These are phyloP conservation scores for Callocephalon fimbriatum DNA, from an alignment of 2,113 vertebrate genomes.

Conservation along the genomic window DNA sequence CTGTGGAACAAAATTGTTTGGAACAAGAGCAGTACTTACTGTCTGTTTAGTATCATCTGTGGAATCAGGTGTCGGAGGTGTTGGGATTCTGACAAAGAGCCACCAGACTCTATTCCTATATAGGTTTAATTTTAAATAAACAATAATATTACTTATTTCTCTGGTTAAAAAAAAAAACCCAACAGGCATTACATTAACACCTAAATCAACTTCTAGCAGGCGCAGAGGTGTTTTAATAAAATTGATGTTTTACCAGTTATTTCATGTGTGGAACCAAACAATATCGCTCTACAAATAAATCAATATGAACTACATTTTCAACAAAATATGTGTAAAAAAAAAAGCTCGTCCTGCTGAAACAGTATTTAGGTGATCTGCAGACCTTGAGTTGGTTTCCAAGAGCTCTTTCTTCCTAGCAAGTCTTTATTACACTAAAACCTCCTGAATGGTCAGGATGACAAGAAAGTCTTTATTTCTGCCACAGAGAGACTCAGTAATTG, in stretches of 20 bases:
- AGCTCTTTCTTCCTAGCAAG: not conserved
- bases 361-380: not conserved
- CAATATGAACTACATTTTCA: not conserved
- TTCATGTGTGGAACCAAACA: not conserved
- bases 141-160: not conserved
- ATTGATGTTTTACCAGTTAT: not conserved
- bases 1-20: not conserved
- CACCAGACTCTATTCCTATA: not conserved
- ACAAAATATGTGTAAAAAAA: not conserved
- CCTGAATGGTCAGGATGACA: not conserved
- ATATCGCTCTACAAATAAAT: not conserved
- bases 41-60: not conserved
- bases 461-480: not conserved
- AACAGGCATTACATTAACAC: not conserved
- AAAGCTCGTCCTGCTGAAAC: not conserved
- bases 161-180: not conserved
- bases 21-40: not conserved
- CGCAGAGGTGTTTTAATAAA: not conserved
- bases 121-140: not conserved
- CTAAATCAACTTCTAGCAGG: not conserved
- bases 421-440: not conserved
- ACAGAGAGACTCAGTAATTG: not conserved
- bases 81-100: not conserved
- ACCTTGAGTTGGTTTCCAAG: not conserved
- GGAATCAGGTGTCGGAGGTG: not conserved